A percentile compares a stretch with the other conserved stretches of the same genome.
phyloP scores from a whole-genome alignment of 2,888 invertebrate genomes.

The Embidobia sp. region DNA sequence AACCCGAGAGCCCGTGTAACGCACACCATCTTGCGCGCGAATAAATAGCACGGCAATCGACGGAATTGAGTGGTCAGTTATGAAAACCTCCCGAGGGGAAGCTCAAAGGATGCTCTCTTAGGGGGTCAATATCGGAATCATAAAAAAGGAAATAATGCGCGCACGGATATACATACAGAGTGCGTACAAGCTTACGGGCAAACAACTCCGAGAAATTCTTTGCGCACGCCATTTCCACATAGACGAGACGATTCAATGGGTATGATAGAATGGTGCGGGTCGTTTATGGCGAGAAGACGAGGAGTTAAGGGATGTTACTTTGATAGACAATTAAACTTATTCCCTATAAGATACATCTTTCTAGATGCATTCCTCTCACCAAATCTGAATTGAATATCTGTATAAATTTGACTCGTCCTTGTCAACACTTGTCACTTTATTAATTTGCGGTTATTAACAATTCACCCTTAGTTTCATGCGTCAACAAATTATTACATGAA shows the following conservation, averaged over 20 bases:
- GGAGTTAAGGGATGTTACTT: conserved; percentile 48
- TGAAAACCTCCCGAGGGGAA: conserved; percentile 73
- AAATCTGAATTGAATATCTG: too few species aligned
- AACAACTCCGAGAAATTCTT: conserved; percentile 53
- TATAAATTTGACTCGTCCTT: too few species aligned
- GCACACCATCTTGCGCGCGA: conserved; percentile 52
- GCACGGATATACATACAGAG: conserved; percentile 70
- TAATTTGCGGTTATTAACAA: too few species aligned
- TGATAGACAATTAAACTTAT: too few species aligned
- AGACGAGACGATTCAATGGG: conserved; percentile 79
- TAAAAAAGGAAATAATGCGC: conserved; percentile 29
- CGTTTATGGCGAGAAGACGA: too few species aligned
- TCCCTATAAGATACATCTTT: too few species aligned
- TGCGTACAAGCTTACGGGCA: conserved; percentile 68
- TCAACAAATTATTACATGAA: too few species aligned
- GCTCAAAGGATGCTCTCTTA: conserved; percentile 69
- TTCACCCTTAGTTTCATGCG: too few species aligned
- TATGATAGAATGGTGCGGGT: conserved; percentile 77
- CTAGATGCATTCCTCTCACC: too few species aligned
- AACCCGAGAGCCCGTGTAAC: conserved; percentile 17
- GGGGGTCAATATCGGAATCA: conserved; percentile 57
- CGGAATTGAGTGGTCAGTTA: conserved; percentile 79
- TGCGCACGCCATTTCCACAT: conserved; percentile 81
- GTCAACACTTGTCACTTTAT: too few species aligned
- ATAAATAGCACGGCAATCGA: too few species aligned